Evolutionary conservation across 2,797 vertebrate species (phyloP), one percentile per base, ranked within the genome.

Genomic region (Rhinichthys osculus): DNA sequence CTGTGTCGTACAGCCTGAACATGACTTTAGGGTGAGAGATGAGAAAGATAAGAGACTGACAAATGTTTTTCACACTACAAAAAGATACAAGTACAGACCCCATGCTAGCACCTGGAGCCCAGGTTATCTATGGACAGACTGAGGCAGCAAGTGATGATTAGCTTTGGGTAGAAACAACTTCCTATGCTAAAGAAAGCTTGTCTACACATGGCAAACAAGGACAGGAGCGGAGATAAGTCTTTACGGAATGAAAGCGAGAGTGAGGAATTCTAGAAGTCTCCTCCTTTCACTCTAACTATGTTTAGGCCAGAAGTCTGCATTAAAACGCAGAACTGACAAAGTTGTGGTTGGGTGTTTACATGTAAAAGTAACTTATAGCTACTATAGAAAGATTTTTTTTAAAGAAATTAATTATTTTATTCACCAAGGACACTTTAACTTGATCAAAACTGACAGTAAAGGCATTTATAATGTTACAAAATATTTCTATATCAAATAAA

Each of bases 1-100:
- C 97, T 0, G 96, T 97, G 71, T 99, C 98, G 0, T 99, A 99
- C 69, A 99, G 95, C 78, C 96, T 96, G 92, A 99, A 99, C 97
- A 98, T 98, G 92, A 99, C 97, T 99, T 91, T 38, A 94, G 81
- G 91, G 62, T 1, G 35, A 92, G 88, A 93, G 17, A 87, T 47
- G 76, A 9, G 9, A 80, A 82, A 88, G 40, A 82, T 76, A 71
- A 88, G 17, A 64, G 30, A 81, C 57, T 23, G 50, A n/a, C n/a
- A n/a, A n/a, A n/a, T n/a, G n/a, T n/a, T n/a, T n/a, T n/a, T n/a
- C n/a, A n/a, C n/a, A n/a, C n/a, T n/a, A n/a, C n/a, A n/a, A n/a
- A n/a, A n/a, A n/a, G n/a, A n/a, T n/a, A n/a, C 16, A 78, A 57
- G 44, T 30, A 64, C 35, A 78, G 83, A 78, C 47, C 64, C 67